Percentiles rank a stretch among this genome's conserved stretches.
These are phyloP conservation scores for Nettapus auritus DNA, from an alignment of 2,113 vertebrate species.

Conservation along the genomic window DNA sequence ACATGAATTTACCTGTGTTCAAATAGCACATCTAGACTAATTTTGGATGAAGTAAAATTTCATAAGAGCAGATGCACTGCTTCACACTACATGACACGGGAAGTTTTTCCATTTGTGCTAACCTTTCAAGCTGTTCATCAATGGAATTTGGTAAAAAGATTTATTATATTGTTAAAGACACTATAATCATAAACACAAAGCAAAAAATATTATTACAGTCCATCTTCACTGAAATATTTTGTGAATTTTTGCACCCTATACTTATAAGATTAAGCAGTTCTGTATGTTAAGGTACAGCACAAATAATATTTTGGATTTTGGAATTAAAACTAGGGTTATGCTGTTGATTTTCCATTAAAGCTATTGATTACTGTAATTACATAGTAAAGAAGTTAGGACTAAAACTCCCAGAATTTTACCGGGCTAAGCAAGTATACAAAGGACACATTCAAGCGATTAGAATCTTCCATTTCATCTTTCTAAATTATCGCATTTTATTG, in stretches of 20 bases:
- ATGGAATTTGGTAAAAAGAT: background rate
- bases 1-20: background rate
- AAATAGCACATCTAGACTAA: background rate
- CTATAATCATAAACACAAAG: background rate
- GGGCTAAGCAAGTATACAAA: background rate
- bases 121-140: background rate
- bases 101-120: background rate
- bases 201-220: background rate
- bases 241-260: background rate
- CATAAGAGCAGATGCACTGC: background rate
- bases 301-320: background rate
- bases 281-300: background rate
- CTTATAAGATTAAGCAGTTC: background rate
- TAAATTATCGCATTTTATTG: background rate
- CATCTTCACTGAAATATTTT: background rate
- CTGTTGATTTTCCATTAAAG: background rate
- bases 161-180: background rate
- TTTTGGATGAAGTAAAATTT: background rate
- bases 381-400: background rate
- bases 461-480: background rate
- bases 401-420: background rate
- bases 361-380: background rate
- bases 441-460: background rate
- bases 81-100: rapidly evolving
- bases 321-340: background rate